Percentiles rank a stretch among this genome's conserved stretches.
These are phyloP conservation scores for Caenorhabditis uteleia DNA, from an alignment of 2,888 invertebrate species.

Conservation along the genomic window DNA sequence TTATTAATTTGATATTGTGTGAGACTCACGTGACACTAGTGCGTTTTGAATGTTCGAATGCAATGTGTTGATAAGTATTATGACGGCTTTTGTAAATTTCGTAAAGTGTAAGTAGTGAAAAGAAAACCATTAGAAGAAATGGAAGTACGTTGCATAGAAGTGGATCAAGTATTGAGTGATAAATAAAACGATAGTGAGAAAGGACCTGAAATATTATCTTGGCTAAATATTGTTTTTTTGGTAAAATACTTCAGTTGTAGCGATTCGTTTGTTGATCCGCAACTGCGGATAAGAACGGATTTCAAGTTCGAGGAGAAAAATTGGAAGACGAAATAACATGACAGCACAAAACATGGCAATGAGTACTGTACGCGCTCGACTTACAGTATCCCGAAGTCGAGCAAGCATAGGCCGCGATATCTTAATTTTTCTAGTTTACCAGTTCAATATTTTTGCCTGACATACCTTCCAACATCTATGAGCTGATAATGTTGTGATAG, in stretches of 20 bases:
- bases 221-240: neutral
- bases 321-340: conserved; percentile 61
- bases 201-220: conserved; percentile 50
- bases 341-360: conserved; percentile 52
- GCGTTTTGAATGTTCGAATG: conserved; percentile 37
- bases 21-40: conserved; percentile 40
- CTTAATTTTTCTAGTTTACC: conserved; percentile 50
- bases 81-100: conserved; percentile 65
- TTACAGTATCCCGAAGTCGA: conserved; percentile 64
- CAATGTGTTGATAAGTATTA: conserved; percentile 50
- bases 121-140: conserved; percentile 64
- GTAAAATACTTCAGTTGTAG: conserved; percentile 62
- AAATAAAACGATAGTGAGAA: conserved; percentile 64
- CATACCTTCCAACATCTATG: conserved; percentile 69
- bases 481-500: conserved; percentile 65
- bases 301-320: conserved; percentile 63
- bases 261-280: conserved; percentile 53
- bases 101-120: conserved; percentile 62
- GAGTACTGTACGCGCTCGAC: conserved; percentile 57
- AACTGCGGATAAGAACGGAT: conserved; percentile 56
- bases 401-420: conserved; percentile 67
- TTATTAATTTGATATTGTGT: conserved; percentile 10
- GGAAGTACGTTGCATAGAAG: conserved; percentile 64
- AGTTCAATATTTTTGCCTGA: conserved; percentile 4
- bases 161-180: conserved; percentile 67